Conservation (phyloP, 2,888 invertebrate species). For the Synergus itoensis region DNA sequence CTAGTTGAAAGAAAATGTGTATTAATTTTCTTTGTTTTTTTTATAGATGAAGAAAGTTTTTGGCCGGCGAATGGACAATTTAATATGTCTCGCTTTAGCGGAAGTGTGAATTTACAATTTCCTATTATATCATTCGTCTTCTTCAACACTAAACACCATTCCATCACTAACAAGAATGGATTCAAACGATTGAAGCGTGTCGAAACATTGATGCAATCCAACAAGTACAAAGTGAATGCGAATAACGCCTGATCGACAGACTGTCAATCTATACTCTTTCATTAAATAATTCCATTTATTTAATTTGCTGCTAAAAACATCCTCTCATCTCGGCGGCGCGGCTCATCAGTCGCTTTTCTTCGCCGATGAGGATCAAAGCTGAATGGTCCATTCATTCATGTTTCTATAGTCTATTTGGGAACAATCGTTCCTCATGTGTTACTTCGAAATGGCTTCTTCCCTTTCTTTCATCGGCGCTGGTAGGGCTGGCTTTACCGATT, state of each 20-base stretch:
- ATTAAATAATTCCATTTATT: conserved; percentile 5
- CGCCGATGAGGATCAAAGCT: not conserved
- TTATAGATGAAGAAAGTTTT: not conserved
- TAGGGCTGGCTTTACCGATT: not conserved
- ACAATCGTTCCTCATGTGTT: not conserved
- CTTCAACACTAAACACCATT: not conserved
- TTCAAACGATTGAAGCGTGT: not conserved
- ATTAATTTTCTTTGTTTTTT: not conserved
- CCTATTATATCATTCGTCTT: not conserved
- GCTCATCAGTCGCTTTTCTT: not conserved
- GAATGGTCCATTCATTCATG: not conserved
- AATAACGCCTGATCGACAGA: not conserved
- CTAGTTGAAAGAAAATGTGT: not conserved
- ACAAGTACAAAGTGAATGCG: conserved; percentile 3
- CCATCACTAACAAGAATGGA: not conserved
- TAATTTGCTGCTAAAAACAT: not conserved
- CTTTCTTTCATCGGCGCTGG: not conserved
- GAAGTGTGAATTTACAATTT: not conserved
- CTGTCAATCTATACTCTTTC: not conserved
- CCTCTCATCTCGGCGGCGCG: not conserved
- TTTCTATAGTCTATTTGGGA: not conserved
- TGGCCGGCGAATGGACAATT: not conserved
- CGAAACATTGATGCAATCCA: not conserved
- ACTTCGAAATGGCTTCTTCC: not conserved
- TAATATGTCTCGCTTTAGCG: not conserved